Base-by-base conservation (phyloP, 37 sponge, comb jelly and placozoan genomes). In the Cliona cf. orientalis region DNA sequence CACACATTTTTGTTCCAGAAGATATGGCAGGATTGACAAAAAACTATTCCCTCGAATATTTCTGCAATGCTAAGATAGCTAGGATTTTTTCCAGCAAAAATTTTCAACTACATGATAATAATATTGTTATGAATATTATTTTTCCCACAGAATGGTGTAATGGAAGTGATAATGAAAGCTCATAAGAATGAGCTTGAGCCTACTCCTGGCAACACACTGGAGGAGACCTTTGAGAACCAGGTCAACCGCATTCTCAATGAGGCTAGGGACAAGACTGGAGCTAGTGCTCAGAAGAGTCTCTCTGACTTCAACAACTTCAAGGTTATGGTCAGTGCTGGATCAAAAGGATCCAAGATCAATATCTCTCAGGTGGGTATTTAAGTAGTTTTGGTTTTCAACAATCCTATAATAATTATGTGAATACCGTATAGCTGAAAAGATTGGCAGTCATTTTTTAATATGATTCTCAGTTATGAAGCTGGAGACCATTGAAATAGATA, bases 231-330 rank as follows among this genome's bases (percentile, higher is more conserved):
- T 71, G 99, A 99, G 90, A 99, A 99, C 84, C 95, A 97, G 75
- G 99, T 99, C 34, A 99, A 99, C 86, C 76, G 88, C 42, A 91
- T 99, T 38, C 83, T 99, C 75, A 99, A 99, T 83, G 95, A 94
- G 58, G 99, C 99, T 39, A 87, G 99, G 22, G 95, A 94, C 86
- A 94, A 97, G 88, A 99, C 99, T 19, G 99, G 99, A 21, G 69
- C 92, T 71, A 87, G 91, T 57, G 99, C 99, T 0, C 99, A 94
- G 86, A 80, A 84, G 81, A 92, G 93, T 86, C 75, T 99, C 64
- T 94, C 95, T 7, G 91, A 96, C 56, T 99, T 97, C 86, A 99
- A 99, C 91, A 95, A 97, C 89, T 97, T 99, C 94, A 99, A 99
- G 79, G 91, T 91, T 62, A 99, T 99, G 99, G 97, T 97, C 25